A percentile compares a stretch with the other conserved stretches of the same genome.
phyloP scores from a whole-genome alignment of 2,113 vertebrate species.

The Zingel zingel region DNA sequence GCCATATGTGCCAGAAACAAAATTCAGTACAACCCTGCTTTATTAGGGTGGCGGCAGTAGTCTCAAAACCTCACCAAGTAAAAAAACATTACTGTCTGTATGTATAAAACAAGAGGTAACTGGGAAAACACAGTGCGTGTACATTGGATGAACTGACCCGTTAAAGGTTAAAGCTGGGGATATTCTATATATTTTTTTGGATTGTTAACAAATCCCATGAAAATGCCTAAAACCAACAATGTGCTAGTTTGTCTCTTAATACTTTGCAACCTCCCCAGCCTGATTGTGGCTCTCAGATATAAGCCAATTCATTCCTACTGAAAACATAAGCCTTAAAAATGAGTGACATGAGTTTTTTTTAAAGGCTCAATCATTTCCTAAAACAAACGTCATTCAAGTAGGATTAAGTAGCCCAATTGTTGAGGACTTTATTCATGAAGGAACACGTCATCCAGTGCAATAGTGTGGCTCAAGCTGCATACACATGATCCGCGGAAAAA shows the following conservation, averaged over 20 bases:
- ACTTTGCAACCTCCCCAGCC: too few species aligned
- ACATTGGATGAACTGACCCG: not conserved
- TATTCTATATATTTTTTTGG: not conserved
- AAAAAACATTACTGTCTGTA: slow-evolving; percentile 15
- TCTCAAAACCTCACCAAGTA: not conserved
- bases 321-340: too few species aligned
- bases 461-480: too few species aligned
- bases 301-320: too few species aligned
- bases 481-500: too few species aligned
- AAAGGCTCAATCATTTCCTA: too few species aligned
- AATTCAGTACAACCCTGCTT: not conserved
- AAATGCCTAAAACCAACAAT: not conserved
- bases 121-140: not conserved
- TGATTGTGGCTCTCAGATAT: too few species aligned
- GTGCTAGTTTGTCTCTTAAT: too few species aligned
- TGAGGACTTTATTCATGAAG: not conserved
- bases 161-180: not conserved
- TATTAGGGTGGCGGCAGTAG: slow-evolving; percentile 4
- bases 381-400: not conserved
- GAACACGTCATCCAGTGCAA: not conserved
- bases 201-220: not conserved
- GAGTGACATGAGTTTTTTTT: not conserved
- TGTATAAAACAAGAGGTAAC: not conserved
- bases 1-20: not conserved
- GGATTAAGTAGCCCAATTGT: not conserved